These are phyloP conservation scores for Mastacembelus armatus DNA, from an alignment of 2,797 vertebrate species.

Conservation along the genomic window DNA sequence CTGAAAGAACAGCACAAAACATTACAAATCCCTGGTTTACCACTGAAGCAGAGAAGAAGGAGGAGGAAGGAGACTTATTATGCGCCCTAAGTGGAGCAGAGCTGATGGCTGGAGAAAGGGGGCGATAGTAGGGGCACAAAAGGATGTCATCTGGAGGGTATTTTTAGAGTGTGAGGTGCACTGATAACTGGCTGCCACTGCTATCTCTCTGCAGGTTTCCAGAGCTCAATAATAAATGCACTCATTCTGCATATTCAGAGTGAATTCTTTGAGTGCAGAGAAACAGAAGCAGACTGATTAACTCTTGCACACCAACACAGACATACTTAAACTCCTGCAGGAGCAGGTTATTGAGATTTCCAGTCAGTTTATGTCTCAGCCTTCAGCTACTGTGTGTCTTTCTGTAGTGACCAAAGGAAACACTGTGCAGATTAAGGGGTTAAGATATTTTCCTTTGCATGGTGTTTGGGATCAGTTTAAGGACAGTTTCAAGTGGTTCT, in stretches of 20 bases:
- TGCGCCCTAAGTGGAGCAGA: constrained; percentile 64
- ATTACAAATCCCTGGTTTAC: neutral
- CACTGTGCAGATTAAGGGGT: no score
- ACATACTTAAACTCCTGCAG: neutral
- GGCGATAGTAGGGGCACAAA: constrained; percentile 59
- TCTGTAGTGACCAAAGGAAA: neutral
- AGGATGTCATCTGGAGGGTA: constrained; percentile 68
- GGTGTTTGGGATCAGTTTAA: no score
- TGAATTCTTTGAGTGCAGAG: constrained; percentile 20
- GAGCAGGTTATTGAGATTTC: no score
- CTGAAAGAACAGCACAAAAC: constrained; percentile 8
- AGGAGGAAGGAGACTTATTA: constrained; percentile 24
- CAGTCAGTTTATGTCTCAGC: no score
- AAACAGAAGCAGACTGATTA: constrained; percentile 19
- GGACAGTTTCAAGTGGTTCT: no score
- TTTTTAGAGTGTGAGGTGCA: constrained; percentile 69
- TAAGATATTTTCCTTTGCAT: no score
- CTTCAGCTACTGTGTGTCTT: no score
- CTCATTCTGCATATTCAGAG: constrained; percentile 44
- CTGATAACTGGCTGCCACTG: constrained; percentile 54
- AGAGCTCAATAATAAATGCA: constrained; percentile 53
- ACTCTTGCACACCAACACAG: neutral
- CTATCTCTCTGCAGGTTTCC: constrained; percentile 63
- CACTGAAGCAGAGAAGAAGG: constrained; percentile 24
- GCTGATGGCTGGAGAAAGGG: constrained; percentile 64